phyloP scores from a whole-genome alignment of 2,888 invertebrate genomes.

The Rhogogaster chlorosoma region DNA sequence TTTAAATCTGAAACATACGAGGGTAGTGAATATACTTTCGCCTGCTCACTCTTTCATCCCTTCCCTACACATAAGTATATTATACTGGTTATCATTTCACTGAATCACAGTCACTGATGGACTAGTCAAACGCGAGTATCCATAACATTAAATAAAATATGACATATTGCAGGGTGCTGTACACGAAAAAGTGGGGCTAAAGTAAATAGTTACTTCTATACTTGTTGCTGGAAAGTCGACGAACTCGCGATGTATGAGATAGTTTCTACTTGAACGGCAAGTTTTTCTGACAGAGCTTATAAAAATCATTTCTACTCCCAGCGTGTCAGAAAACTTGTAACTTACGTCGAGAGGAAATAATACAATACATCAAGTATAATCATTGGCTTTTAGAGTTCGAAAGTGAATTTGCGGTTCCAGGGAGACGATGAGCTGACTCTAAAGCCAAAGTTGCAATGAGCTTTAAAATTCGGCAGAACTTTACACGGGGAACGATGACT shows the following conservation, averaged over 20 bases:
- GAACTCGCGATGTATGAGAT: background rate
- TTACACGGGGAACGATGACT: background rate
- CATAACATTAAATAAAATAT: background rate
- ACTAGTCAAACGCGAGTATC: background rate
- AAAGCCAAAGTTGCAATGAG: background rate
- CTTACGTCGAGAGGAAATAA: background rate
- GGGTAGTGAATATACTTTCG: conserved; percentile 34
- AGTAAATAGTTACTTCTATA: background rate
- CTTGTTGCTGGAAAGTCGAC: background rate
- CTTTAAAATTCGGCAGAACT: background rate
- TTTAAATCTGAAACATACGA: conserved; percentile 46
- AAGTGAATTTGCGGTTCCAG: background rate
- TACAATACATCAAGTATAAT: background rate
- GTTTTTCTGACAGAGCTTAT: background rate
- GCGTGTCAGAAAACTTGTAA: no score
- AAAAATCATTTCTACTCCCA: background rate
- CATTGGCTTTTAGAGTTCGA: background rate
- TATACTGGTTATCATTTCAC: conserved; percentile 50
- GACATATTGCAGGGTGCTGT: background rate
- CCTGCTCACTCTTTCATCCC: conserved; percentile 45
- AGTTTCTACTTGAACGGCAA: background rate
- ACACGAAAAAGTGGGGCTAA: background rate
- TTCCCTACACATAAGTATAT: background rate
- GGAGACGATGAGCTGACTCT: background rate
- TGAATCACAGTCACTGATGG: conserved; percentile 28